phyloP scores from a whole-genome alignment of 2,797 vertebrate genomes.

The Oophaga sylvatica region DNA sequence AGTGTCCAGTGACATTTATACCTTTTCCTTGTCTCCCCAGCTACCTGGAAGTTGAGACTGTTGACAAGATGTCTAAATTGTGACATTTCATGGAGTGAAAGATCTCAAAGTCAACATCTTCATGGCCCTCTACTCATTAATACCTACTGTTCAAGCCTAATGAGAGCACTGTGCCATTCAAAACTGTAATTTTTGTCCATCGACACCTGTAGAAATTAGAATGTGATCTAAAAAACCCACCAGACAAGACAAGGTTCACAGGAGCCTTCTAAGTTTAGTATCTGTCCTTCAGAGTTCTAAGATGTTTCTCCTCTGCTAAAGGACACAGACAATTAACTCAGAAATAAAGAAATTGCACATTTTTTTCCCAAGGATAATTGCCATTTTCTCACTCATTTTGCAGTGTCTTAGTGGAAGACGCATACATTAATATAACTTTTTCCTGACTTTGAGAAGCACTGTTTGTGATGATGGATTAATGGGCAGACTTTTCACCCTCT shows the following conservation, averaged over 20 bases:
- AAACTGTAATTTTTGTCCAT: slow-evolving; percentile 5
- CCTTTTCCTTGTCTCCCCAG: background rate
- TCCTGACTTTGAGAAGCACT: slow-evolving; percentile 53
- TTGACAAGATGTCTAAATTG: slow-evolving; percentile 41
- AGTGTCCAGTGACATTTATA: background rate
- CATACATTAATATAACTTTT: slow-evolving; percentile 50
- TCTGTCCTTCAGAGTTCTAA: slow-evolving; percentile 50
- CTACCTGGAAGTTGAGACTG: background rate
- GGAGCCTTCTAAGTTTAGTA: slow-evolving; percentile 24
- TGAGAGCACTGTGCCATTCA: slow-evolving; percentile 30
- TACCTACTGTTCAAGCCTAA: slow-evolving; percentile 13
- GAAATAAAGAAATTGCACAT: slow-evolving; percentile 34
- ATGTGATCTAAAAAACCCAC: slow-evolving; percentile 11
- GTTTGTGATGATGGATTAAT: slow-evolving; percentile 44
- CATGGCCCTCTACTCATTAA: slow-evolving; percentile 19
- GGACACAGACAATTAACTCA: slow-evolving; percentile 59
- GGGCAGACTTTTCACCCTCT: slow-evolving; percentile 25
- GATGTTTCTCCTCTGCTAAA: slow-evolving; percentile 46
- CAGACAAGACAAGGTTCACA: slow-evolving; percentile 31
- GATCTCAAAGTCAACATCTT: slow-evolving; percentile 7
- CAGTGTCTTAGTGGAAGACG: slow-evolving; percentile 20
- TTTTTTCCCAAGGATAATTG: slow-evolving; percentile 50
- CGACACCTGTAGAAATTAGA: slow-evolving; percentile 47
- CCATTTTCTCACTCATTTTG: slow-evolving; percentile 50
- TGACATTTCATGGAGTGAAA: slow-evolving; percentile 25